phyloP scores from a whole-genome alignment of 2,888 invertebrate genomes.

The Chrysodeixis includens region DNA sequence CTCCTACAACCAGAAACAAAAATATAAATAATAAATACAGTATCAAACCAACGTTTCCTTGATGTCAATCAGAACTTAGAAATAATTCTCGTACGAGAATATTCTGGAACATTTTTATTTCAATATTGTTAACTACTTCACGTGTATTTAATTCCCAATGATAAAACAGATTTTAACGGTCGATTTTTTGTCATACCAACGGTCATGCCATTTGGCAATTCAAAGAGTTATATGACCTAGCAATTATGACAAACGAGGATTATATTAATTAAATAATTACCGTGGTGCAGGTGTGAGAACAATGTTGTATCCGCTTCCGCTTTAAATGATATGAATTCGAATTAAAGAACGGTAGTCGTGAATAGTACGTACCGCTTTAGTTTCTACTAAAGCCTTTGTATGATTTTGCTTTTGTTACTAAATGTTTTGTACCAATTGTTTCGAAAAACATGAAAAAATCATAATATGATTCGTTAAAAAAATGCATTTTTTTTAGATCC shows the following conservation, averaged over 20 bases:
- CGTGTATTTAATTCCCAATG: constrained; percentile 30
- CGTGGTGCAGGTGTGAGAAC: constrained; percentile 18
- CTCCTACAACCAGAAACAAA: background rate
- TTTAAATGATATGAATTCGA: constrained; percentile 17
- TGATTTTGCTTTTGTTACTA: background rate
- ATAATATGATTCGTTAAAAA: no score
- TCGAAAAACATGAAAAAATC: no score
- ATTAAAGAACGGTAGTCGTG: constrained; percentile 3
- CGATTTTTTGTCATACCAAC: constrained; percentile 17
- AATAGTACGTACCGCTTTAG: background rate
- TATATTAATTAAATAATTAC: constrained; percentile 46
- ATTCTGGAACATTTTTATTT: background rate
- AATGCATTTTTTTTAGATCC: no score
- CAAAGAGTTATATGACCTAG: constrained; percentile 43
- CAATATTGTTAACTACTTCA: constrained; percentile 9
- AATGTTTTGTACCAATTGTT: background rate
- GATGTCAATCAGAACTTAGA: constrained; percentile 11
- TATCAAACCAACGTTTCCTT: constrained; percentile 2
- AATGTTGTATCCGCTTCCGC: constrained; percentile 33
- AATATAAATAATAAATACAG: constrained; percentile 5
- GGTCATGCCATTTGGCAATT: constrained; percentile 51
- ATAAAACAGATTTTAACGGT: constrained; percentile 29
- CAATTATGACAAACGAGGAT: constrained; percentile 31
- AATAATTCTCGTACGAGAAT: constrained; percentile 5
- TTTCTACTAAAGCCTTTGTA: constrained; percentile 2